Base-by-base conservation (phyloP, 1,140 invertebrate species). In the Harlomillsia oculata region DNA sequence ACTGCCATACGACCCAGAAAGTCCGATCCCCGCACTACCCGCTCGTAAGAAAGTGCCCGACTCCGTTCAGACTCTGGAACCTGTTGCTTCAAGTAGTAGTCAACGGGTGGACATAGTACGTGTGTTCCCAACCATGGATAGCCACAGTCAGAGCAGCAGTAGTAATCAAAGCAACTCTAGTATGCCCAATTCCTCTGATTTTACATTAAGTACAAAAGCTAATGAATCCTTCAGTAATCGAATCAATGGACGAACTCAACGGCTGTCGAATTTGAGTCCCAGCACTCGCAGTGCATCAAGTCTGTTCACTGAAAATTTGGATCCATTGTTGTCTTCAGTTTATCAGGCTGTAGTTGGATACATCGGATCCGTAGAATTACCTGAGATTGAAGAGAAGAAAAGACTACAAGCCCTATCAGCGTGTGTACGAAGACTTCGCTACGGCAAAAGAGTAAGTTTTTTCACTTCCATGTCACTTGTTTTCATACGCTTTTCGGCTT, bases 291-390 rank as follows among this genome's bases (percentile, higher is more conserved):
- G 56, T 52, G 52, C 4, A 21, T 51, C 36, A 32, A 58, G 56
- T 39, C 23, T 58, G 28, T 48, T 25, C 9, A 28, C 29, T 26
- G 56, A 58, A 14, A 41, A 32, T 52, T 9, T n/a, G 25, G 49
- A 26, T n/a, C 30, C 28, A 34, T 25, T 23, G 11, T 30, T 29
- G 18, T 41, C 41, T 21, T 45, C 44, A 3, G 18, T 26, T n/a
- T 59, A 52, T 29, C 59, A 55, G 53, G 87, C 86, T 1, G 80
- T 96, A 14, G 88, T 96, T 3, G 91, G 92, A 0, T 97, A 96
- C 71, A 76, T 96, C 43, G 92, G 93, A 4, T 94, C 91, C 0
- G 93, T 96, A 45, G 92, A 96, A 73, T 93, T 93, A 76, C 91
- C 91, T 0, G 85, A 91, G 67, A 74, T 86, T 36, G 80, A 84